Evolutionary conservation across 2,888 invertebrate genomes (phyloP).

Genomic region (Pseudolycoriella hygida): DNA sequence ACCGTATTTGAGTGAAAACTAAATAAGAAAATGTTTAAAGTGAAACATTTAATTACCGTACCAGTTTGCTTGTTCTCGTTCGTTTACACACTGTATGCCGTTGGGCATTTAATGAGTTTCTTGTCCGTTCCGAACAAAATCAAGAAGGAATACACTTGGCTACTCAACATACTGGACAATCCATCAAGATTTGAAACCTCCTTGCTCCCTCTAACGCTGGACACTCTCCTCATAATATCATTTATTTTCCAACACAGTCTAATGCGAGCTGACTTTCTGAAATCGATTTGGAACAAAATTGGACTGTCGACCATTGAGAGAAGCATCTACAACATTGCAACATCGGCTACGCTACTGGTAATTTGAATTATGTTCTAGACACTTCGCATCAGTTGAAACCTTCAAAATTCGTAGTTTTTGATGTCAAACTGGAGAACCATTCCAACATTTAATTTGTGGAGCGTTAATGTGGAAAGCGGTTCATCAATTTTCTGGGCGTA

Average conservation of each 20-base stretch:
- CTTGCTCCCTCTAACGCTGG: constrained; percentile 26
- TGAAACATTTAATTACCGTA: constrained; percentile 20
- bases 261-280: constrained; percentile 32
- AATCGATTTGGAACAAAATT: constrained; percentile 27
- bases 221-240: constrained; percentile 31
- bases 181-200: constrained; percentile 22
- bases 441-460: constrained; percentile 34
- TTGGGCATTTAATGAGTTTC: constrained; percentile 35
- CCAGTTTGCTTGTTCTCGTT: constrained; percentile 28
- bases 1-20: no score
- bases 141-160: constrained; percentile 20
- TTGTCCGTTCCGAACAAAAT: constrained; percentile 31
- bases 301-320: constrained; percentile 29
- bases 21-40: constrained; percentile 16
- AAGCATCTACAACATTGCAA: constrained; percentile 31
- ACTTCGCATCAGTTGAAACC: constrained; percentile 14
- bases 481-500: constrained; percentile 31
- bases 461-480: constrained; percentile 30
- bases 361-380: constrained; percentile 4
- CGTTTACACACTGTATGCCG: constrained; percentile 32
- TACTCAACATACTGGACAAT: constrained; percentile 25
- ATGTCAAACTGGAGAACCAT: constrained; percentile 33
- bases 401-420: constrained; percentile 28
- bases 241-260: constrained; percentile 41
- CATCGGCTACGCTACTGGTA: constrained; percentile 31